Conservation (phyloP, 2,888 invertebrate genomes). For the Dioctria rufipes region DNA sequence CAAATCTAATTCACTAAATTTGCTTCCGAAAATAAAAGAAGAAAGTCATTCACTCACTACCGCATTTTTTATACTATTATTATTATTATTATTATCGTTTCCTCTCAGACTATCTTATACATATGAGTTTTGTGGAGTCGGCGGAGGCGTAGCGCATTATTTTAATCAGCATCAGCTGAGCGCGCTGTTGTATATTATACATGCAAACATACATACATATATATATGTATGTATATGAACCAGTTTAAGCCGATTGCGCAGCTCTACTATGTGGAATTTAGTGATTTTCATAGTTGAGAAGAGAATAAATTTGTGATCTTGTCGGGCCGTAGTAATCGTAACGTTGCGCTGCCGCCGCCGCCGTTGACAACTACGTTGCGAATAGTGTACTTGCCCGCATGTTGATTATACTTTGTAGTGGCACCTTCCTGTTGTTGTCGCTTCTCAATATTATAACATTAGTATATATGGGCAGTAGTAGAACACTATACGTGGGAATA, state of each 20-base stretch:
- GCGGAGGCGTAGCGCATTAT: background rate
- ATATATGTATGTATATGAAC: too few relatives aligned
- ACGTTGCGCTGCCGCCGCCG: too few relatives aligned
- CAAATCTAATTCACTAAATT: background rate
- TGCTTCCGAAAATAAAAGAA: conserved; percentile 15
- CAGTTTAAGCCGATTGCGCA: background rate
- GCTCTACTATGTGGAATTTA: background rate
- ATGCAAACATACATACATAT: too few relatives aligned
- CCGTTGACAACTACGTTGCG: too few relatives aligned
- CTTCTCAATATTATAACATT: background rate
- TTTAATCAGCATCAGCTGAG: conserved; percentile 42
- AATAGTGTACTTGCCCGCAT: too few relatives aligned
- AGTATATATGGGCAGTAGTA: background rate
- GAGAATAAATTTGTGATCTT: background rate
- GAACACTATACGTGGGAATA: background rate
- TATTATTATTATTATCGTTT: conserved; percentile 34
- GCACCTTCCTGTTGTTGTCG: background rate
- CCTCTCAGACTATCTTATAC: background rate
- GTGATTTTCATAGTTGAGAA: conserved; percentile 1
- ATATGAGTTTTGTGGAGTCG: background rate
- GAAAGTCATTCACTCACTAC: conserved; percentile 34
- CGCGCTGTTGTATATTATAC: background rate
- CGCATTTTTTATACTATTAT: conserved; percentile 1
- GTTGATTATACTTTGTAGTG: background rate
- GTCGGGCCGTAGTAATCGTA: background rate